These are phyloP conservation scores for Chesias legatella DNA, from an alignment of 2,888 invertebrate genomes.

Conservation along the genomic window DNA sequence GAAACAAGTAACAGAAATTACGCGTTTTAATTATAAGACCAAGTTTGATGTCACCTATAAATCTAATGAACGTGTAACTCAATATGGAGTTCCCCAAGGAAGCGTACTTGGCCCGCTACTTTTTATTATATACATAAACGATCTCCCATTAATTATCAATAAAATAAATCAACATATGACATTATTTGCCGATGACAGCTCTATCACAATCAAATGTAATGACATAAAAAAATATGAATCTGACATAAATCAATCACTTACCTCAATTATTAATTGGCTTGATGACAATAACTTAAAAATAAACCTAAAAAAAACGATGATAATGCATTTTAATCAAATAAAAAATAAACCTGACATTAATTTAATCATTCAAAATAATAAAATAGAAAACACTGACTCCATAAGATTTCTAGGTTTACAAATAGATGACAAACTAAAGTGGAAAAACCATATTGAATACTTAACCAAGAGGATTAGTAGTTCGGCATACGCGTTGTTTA, in stretches of 20 bases:
- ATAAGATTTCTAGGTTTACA: neutral
- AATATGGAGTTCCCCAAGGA: conserved; percentile 6
- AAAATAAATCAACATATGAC: neutral
- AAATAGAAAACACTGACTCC: neutral
- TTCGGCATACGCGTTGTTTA: too few relatives aligned
- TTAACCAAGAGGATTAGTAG: too few relatives aligned
- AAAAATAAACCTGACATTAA: neutral
- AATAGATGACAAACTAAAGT: neutral
- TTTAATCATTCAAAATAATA: neutral
- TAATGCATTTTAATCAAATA: conserved; percentile 3
- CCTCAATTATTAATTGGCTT: too few relatives aligned
- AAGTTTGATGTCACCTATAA: conserved; percentile 1
- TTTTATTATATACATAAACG: conserved; percentile 8
- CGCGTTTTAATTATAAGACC: neutral
- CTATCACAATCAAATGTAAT: conserved; percentile 1
- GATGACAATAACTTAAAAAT: too few relatives aligned
- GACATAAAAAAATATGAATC: conserved; percentile 1
- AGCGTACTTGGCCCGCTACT: conserved; percentile 6
- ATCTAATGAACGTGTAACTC: conserved; percentile 1
- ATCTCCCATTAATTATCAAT: conserved; percentile 7
- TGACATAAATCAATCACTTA: too few relatives aligned
- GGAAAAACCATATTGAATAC: neutral
- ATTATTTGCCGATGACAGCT: conserved; percentile 2
- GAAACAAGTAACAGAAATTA: conserved; percentile 4
- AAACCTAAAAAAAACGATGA: conserved; percentile 4